These are phyloP conservation scores for Stegodyphus dumicola DNA, from an alignment of 1,140 invertebrate genomes.

Conservation along the genomic window DNA sequence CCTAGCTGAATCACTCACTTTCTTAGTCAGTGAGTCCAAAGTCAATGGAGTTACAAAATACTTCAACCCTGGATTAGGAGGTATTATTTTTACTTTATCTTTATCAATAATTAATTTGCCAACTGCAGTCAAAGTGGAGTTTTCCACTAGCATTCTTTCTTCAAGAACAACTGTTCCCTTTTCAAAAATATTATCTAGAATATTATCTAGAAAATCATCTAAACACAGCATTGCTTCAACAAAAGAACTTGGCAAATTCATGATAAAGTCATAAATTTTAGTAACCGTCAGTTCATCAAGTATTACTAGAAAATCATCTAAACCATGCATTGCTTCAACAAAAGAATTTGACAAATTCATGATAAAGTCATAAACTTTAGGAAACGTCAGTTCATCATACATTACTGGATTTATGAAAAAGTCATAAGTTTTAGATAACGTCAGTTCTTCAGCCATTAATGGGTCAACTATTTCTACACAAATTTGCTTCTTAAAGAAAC, in stretches of 20 bases:
- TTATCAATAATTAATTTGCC: slow-evolving; percentile 67
- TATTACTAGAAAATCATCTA: no score
- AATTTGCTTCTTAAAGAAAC: slow-evolving; percentile 9
- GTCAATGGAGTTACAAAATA: slow-evolving; percentile 67
- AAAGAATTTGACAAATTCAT: slow-evolving; percentile 32
- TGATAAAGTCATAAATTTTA: slow-evolving; percentile 60
- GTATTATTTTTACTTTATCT: slow-evolving; percentile 65
- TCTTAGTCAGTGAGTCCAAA: slow-evolving; percentile 65
- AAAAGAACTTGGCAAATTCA: slow-evolving; percentile 27
- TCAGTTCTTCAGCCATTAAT: slow-evolving; percentile 32
- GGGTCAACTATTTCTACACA: slow-evolving; percentile 56
- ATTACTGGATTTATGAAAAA: no score
- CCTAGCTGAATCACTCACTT: slow-evolving; percentile 63
- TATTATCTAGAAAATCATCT: no score
- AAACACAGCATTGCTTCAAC: slow-evolving; percentile 52
- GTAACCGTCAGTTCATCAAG: no score
- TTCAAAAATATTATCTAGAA: no score
- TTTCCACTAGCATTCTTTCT: slow-evolving; percentile 68
- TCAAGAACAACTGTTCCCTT: slow-evolving; percentile 65
- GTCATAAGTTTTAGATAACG: no score
- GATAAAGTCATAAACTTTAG: slow-evolving; percentile 60
- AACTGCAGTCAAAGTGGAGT: slow-evolving; percentile 66
- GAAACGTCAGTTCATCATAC: no score
- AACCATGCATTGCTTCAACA: slow-evolving; percentile 50
- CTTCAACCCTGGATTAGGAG: slow-evolving; percentile 63